Conservation (phyloP, 2,113 vertebrate species). For the Spheniscus mendiculus region DNA sequence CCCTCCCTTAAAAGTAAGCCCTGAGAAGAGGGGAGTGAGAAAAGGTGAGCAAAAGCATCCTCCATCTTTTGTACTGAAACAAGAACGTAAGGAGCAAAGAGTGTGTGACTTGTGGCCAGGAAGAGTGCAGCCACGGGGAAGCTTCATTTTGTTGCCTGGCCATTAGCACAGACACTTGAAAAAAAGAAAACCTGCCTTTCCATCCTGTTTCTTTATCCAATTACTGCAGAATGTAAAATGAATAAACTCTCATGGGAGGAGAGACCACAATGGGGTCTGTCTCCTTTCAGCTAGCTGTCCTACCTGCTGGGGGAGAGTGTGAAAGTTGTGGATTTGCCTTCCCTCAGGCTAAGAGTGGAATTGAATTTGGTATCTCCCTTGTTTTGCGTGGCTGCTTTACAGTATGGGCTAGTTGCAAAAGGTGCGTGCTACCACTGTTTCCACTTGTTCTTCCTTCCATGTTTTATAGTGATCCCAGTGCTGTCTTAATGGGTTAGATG, state of each 20-base stretch:
- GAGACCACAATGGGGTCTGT: background rate
- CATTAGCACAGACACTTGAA: slow-evolving; percentile 13
- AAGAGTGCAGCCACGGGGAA: background rate
- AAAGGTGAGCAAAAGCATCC: background rate
- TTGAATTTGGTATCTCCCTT: background rate
- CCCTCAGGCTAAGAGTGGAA: background rate
- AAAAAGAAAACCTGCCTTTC: slow-evolving; percentile 31
- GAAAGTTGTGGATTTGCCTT: background rate
- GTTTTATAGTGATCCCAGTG: background rate
- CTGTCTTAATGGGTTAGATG: background rate
- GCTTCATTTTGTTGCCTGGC: slow-evolving; percentile 19
- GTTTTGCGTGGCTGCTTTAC: background rate
- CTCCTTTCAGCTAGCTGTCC: slow-evolving; percentile 8
- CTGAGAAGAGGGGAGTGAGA: background rate
- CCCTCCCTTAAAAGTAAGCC: background rate
- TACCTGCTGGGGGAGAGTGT: background rate
- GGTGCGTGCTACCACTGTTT: background rate
- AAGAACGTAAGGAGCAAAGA: background rate
- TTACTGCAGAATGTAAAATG: slow-evolving; percentile 20
- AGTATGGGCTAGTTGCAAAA: background rate
- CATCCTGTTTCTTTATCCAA: background rate
- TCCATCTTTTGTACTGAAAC: background rate
- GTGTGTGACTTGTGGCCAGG: background rate
- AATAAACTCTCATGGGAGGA: slow-evolving; percentile 10
- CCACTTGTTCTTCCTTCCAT: background rate